These are phyloP conservation scores for Anabacerthia variegaticeps DNA, from an alignment of 2,797 vertebrate species.

Conservation along the genomic window DNA sequence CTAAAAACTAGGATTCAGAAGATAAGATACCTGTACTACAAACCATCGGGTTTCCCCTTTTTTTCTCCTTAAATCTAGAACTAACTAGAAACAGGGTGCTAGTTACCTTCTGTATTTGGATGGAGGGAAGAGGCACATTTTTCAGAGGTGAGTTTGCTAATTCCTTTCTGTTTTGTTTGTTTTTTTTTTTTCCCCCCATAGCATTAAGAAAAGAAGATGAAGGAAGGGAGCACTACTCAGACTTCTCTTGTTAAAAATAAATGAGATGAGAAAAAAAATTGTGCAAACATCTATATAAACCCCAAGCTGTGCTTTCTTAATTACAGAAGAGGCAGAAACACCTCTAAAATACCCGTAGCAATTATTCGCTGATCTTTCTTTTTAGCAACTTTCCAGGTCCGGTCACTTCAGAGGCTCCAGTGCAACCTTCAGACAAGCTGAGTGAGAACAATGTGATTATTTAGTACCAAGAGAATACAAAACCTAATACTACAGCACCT, in stretches of 20 bases:
- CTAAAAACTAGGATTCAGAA: background rate
- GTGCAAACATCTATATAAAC: slow-evolving; percentile 48
- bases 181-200: background rate
- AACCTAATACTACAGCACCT: background rate
- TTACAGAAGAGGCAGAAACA: slow-evolving; percentile 32
- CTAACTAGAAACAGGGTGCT: background rate
- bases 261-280: background rate
- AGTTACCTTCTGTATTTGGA: background rate
- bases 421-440: slow-evolving; percentile 18
- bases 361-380: slow-evolving; percentile 37
- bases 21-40: background rate
- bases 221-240: background rate
- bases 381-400: slow-evolving; percentile 15
- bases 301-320: slow-evolving; percentile 41
- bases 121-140: background rate
- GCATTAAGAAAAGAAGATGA: background rate
- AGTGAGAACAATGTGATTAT: slow-evolving; percentile 51
- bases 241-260: background rate
- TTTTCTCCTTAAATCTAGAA: background rate
- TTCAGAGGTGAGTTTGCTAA: background rate
- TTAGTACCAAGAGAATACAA: slow-evolving; percentile 31
- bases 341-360: slow-evolving; percentile 27
- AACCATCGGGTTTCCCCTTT: background rate
- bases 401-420: slow-evolving; percentile 22
- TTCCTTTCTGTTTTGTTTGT: background rate